Evolutionary conservation across 2,797 vertebrate species (phyloP).

Genomic region (Austrolebias charrua): DNA sequence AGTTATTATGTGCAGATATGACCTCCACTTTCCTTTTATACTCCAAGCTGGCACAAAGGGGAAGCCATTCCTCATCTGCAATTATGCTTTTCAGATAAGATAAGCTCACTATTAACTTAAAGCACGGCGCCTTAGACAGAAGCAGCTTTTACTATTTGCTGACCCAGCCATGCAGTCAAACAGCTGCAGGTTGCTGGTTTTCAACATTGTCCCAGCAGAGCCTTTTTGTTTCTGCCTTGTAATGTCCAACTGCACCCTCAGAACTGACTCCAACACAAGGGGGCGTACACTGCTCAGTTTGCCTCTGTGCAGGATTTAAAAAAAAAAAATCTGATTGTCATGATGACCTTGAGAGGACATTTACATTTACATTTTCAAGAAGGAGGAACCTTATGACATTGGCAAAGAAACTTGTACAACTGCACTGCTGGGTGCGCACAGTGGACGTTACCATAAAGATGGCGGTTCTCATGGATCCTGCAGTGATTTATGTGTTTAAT

Average conservation of each 20-base stretch:
- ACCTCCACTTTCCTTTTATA: constrained; percentile 65
- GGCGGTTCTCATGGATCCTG: constrained; percentile 7
- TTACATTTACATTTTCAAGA: constrained; percentile 63
- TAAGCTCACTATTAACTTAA: constrained; percentile 78
- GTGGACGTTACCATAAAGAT: constrained; percentile 13
- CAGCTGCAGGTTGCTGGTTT: constrained; percentile 55
- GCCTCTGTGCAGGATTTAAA: constrained; percentile 45
- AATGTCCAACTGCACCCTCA: constrained; percentile 24
- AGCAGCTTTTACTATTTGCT: constrained; percentile 74
- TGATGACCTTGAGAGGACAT: constrained; percentile 67
- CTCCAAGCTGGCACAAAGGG: constrained; percentile 62
- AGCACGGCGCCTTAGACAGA: constrained; percentile 56
- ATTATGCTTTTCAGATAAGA: constrained; percentile 78
- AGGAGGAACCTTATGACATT: constrained; percentile 59
- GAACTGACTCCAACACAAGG: constrained; percentile 74
- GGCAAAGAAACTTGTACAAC: constrained; percentile 44
- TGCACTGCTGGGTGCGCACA: constrained; percentile 30
- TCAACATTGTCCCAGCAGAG: constrained; percentile 49
- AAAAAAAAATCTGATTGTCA: constrained; percentile 60
- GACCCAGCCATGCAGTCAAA: constrained; percentile 75
- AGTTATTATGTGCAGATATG: constrained; percentile 66
- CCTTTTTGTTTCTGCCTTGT: constrained; percentile 25
- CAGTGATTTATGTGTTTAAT: constrained; percentile 8
- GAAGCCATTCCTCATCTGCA: constrained; percentile 71
- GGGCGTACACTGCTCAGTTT: constrained; percentile 79